Percentiles rank a stretch among this genome's conserved stretches.
phyloP scores from a whole-genome alignment of 2,113 vertebrate species.

The Phycodurus eques region DNA sequence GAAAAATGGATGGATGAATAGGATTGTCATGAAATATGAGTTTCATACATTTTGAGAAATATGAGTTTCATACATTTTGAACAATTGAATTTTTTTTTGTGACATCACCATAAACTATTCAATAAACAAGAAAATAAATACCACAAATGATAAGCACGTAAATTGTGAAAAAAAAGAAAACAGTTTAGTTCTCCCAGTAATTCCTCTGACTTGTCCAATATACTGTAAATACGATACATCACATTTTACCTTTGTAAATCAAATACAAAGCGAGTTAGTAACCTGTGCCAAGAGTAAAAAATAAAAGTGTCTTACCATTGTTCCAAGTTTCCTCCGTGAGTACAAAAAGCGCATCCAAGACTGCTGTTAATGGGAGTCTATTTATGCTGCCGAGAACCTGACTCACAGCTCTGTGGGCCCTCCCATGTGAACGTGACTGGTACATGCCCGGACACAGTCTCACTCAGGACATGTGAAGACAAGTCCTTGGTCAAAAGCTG shows the following conservation, averaged over 20 bases:
- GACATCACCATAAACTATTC: background rate
- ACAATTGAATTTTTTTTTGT: too few species aligned
- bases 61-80: background rate
- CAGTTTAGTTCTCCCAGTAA: background rate
- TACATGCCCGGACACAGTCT: slow-evolving; percentile 71
- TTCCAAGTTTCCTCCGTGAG: slow-evolving; percentile 9
- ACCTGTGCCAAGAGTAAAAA: background rate
- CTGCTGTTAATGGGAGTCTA: background rate
- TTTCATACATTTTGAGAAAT: background rate
- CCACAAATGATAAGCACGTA: too few species aligned
- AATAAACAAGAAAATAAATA: background rate
- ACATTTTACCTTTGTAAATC: background rate
- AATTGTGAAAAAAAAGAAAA: too few species aligned
- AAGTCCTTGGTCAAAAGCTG: slow-evolving; percentile 30
- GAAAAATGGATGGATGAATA: too few species aligned
- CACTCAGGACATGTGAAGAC: slow-evolving; percentile 58
- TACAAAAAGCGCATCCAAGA: slow-evolving; percentile 1
- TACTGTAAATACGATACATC: background rate
- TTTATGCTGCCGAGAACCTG: slow-evolving; percentile 36
- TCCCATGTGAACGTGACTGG: slow-evolving; percentile 24
- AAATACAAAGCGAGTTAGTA: background rate
- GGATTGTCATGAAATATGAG: background rate
- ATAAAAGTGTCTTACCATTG: slow-evolving; percentile 50
- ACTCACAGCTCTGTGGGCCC: slow-evolving; percentile 29
- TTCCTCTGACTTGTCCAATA: background rate